Evolutionary conservation across 2,888 invertebrate genomes (phyloP).

Genomic region (Lagria hirta): DNA sequence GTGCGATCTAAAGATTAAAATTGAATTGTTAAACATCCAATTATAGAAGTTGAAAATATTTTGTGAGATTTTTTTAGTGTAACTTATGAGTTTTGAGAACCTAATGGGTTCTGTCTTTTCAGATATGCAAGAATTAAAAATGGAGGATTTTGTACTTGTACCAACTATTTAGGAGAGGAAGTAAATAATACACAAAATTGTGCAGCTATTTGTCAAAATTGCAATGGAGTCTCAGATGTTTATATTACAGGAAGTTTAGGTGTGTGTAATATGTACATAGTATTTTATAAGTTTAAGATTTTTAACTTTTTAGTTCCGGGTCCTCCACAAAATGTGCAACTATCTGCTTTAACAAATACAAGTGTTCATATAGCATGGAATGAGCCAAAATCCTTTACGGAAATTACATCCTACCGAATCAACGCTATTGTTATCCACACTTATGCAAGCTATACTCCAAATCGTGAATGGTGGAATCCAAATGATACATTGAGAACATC

Average conservation of each 20-base stretch:
- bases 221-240: conserved; percentile 39
- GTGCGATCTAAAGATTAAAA: too few species aligned
- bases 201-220: conserved; percentile 33
- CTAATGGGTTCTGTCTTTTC: too few species aligned
- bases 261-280: conserved; percentile 21
- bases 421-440: conserved; percentile 60
- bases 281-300: too few species aligned
- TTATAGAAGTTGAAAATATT: too few species aligned
- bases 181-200: conserved; percentile 34
- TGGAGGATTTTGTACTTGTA: conserved; percentile 41
- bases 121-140: conserved; percentile 42
- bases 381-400: conserved; percentile 58
- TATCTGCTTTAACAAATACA: conserved; percentile 64
- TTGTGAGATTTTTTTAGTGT: too few species aligned
- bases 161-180: conserved; percentile 44
- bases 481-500: conserved; percentile 62
- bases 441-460: conserved; percentile 58
- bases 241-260: conserved; percentile 45
- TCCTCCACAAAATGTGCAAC: conserved; percentile 64
- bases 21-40: too few species aligned
- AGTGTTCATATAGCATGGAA: conserved; percentile 64
- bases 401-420: conserved; percentile 60
- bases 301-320: conserved; percentile 64
- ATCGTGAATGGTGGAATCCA: conserved; percentile 61
- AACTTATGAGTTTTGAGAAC: too few species aligned